Evolutionary conservation across 1,140 invertebrate species (phyloP), one percentile per base, ranked within the genome.

Genomic region (Drosophila setifemur): DNA sequence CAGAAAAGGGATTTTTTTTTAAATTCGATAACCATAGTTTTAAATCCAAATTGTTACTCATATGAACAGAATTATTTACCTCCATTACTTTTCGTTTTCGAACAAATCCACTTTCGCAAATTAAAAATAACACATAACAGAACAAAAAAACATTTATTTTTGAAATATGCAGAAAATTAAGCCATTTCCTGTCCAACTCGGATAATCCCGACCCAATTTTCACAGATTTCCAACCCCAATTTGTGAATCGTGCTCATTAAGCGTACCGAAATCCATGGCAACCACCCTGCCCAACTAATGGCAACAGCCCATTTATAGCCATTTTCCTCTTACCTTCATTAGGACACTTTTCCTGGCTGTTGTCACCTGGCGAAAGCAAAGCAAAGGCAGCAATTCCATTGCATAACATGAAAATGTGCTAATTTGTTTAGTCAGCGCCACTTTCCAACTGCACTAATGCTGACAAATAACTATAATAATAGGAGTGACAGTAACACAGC

Each of bases 391-490:
- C 55, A 39, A 63, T 63, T 48, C 43, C 60, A 64, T 63, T 64
- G 57, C 42, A 64, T 63, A 64, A 48, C 57, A 64, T 48, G 57
- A 63, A 63, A 64, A 48, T 57, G 77, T 57, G 72, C 69, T 82
- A 82, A 81, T 82, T 81, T 81, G 49, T 67, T 67, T 50, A 55
- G 49, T 67, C 60, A 53, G 35, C 69, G 44, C 21, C 75, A 70
- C 64, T 64, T 47, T 68, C 40, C 19, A 33, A 50, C 75, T 73
- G 31, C 43, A 66, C 61, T 73, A 77, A 66, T 66, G 58, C 68
- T 60, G 69, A 70, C 71, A 74, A 81, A 81, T 79, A 60, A 54
- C 70, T 55, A 52, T 55, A 71, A 71, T 79, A 66, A 79, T 66
- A 29, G 49, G 49, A 42, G 63, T 23, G 21, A 50, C 28, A 61